A percentile compares a stretch with the other conserved stretches of the same genome.
Evolutionary conservation across 1,140 invertebrate species (phyloP).

Genomic region (Parasteatoda tepidariorum): DNA sequence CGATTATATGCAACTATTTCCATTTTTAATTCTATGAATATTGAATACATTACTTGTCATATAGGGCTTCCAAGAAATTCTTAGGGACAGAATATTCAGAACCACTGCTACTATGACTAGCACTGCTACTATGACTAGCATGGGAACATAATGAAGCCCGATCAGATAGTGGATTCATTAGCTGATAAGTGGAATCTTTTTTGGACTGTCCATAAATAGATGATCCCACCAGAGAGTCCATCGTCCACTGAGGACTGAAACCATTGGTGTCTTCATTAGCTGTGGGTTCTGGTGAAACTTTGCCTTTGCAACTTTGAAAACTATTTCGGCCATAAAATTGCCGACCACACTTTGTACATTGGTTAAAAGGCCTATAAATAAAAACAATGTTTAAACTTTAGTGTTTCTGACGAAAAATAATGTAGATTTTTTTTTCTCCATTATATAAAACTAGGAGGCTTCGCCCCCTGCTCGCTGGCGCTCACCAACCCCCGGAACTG

Average conservation of each 20-base stretch:
- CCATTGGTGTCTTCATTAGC: slow-evolving; percentile 1
- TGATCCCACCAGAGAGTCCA: slow-evolving; percentile 32
- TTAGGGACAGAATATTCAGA: slow-evolving; percentile 59
- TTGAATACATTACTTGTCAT: slow-evolving; percentile 37
- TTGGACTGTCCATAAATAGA: not conserved
- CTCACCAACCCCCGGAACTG: too few species aligned
- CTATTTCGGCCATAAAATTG: slow-evolving; percentile 48
- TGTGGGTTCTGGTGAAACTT: slow-evolving; percentile 8
- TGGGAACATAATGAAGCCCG: slow-evolving; percentile 52
- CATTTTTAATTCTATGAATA: too few species aligned
- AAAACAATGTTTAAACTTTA: not conserved
- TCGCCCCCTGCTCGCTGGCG: too few species aligned
- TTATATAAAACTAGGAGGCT: too few species aligned
- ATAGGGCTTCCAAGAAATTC: slow-evolving; percentile 39
- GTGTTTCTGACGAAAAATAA: not conserved
- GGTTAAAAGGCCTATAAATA: slow-evolving; percentile 52
- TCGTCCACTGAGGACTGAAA: slow-evolving; percentile 47
- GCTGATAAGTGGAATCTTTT: slow-evolving; percentile 38
- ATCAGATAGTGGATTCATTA: slow-evolving; percentile 33
- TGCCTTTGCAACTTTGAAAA: slow-evolving; percentile 16
- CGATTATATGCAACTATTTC: too few species aligned
- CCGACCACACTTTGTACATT: slow-evolving; percentile 50
- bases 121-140: slow-evolving; percentile 41
- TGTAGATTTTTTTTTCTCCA: too few species aligned
- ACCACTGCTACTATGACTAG: slow-evolving; percentile 37